Evolutionary conservation across 2,888 invertebrate species (phyloP), one percentile per base, ranked within the genome.

Genomic region (Eledone cirrhosa): DNA sequence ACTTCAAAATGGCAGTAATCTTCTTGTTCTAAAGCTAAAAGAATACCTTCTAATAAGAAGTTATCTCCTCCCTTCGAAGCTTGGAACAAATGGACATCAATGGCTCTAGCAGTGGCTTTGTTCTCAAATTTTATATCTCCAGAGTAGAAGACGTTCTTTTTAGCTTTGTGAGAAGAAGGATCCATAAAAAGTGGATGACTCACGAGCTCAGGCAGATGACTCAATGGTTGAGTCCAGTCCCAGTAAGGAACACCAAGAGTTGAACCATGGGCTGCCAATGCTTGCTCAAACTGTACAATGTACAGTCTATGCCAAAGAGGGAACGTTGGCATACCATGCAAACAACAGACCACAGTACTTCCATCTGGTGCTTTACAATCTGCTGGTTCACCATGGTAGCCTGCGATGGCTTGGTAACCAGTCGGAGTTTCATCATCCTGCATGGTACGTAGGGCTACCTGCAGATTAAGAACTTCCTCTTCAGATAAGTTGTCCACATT

Each of bases 1-100:
- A 81, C 80, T 78, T 82, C 83, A 75, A 83, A 83, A 77, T 81
- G 80, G 65, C 83, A 83, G 79, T 81, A 82, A 48, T 81, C 80
- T 59, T 80, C 80, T 31, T 82, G 80, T 41, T 83, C 82, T n/a
- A 83, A 77, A 22, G 83, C 83, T 75, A 82, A 77, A 24, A 83
- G 80, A 31, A 83, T 78, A 16, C 77, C 53, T 48, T 83, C 80
- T 29, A 80, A 76, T 24, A 83, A 78, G 22, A 80, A 67, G 3
- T 82, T 82, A 41, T 79, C 22, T n/a, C 83, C 83, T 3, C 81
- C 48, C 22, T 67, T 59, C 24, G 81, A 80, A 27, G 69, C 63
- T 79, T 83, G 79, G 65, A 83, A 84, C 16, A 84, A 81, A 1
- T 82, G 48, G 16, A 79, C 78, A 41, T 83, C 83, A 14, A 84